Percentiles rank a stretch among this genome's conserved stretches.
Evolutionary conservation across 2,113 vertebrate genomes (phyloP).

Genomic region (Pterophyllum scalare): DNA sequence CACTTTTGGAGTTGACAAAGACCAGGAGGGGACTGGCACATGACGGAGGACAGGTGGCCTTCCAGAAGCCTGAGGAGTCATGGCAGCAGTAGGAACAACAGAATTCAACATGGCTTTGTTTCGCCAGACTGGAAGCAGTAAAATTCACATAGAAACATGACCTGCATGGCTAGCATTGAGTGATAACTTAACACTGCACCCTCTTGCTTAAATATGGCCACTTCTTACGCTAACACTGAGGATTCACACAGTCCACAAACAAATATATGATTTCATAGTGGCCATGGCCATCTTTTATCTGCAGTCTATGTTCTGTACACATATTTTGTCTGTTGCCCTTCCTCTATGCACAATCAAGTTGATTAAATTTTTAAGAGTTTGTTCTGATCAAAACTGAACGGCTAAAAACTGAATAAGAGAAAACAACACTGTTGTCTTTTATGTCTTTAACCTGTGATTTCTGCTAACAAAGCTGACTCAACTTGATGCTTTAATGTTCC

Average conservation of each 20-base stretch:
- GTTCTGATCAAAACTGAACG: neutral
- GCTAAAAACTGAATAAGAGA: neutral
- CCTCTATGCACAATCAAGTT: neutral
- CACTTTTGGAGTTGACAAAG: constrained; percentile 99
- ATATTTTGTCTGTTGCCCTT: neutral
- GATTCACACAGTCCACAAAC: neutral
- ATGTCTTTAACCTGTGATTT: neutral
- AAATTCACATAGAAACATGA: neutral
- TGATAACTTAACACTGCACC: neutral
- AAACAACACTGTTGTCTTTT: neutral
- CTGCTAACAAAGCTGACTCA: neutral
- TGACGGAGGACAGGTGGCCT: constrained; percentile 96
- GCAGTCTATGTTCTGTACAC: neutral
- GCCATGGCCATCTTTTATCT: neutral
- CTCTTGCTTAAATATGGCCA: too few species aligned
- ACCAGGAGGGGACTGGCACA: constrained; percentile 97
- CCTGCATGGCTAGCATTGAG: neutral
- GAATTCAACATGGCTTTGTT: neutral
- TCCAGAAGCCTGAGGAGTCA: constrained; percentile 92
- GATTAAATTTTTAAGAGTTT: neutral
- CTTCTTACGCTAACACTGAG: neutral
- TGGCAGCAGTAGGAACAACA: neutral
- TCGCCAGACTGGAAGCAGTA: neutral
- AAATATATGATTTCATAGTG: neutral
- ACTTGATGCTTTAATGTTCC: neutral